phyloP scores from a whole-genome alignment of 2,113 vertebrate genomes.

The Eonycteris spelaea region DNA sequence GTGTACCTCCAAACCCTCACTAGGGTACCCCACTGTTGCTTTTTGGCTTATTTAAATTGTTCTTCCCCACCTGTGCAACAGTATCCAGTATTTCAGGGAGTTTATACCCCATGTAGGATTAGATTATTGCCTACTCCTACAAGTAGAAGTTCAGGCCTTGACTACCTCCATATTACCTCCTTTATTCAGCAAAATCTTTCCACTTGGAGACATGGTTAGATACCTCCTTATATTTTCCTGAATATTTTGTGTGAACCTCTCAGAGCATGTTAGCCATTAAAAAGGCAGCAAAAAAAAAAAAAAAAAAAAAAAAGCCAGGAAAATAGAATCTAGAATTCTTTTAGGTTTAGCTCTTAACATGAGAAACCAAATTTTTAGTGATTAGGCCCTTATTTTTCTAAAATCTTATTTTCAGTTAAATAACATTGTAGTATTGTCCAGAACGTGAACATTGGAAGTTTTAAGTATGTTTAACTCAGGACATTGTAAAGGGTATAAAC shows the following conservation, averaged over 20 bases:
- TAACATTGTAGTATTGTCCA: slow-evolving; percentile 26
- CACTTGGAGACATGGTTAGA: not conserved
- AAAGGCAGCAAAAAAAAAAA: not conserved
- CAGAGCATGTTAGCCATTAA: not conserved
- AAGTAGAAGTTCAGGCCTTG: not conserved
- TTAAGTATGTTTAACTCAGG: slow-evolving; percentile 3
- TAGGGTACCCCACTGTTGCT: not conserved
- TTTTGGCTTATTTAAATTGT: not conserved
- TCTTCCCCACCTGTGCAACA: not conserved
- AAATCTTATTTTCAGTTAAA: not conserved
- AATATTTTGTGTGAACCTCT: not conserved
- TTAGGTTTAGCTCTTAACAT: not conserved
- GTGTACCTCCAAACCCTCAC: not conserved
- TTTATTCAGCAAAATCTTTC: not conserved
- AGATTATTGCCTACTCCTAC: not conserved
- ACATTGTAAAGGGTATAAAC: not conserved
- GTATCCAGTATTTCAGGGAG: not conserved
- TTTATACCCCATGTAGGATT: not conserved
- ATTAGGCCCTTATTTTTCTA: not conserved
- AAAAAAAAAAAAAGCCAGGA: not conserved
- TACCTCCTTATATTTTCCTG: not conserved
- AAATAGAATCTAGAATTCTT: slow-evolving; percentile 5
- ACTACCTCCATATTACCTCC: not conserved
- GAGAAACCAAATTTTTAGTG: not conserved
- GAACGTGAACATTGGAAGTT: not conserved